Base-by-base conservation (phyloP, 2,797 vertebrate species). In the Eleutherodactylus coqui region DNA sequence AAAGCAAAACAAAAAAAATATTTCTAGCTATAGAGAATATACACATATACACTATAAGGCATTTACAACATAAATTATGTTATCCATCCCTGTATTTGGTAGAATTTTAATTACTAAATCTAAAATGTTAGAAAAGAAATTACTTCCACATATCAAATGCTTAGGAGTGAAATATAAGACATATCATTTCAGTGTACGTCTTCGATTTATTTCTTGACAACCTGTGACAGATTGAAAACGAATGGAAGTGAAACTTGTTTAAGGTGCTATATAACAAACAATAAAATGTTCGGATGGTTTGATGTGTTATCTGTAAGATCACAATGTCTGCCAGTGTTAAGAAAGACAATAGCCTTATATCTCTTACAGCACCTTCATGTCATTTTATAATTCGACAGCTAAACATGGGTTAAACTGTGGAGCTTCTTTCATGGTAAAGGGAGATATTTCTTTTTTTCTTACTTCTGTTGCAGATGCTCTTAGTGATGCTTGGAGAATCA, bases 401-500 rank as follows among this genome's bases (percentile, higher is more conserved):
- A 27, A 19, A 60, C 4, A 32, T 53, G 34, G 34, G 47, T 47
- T 51, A 58, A 75, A 43, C 55, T 38, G 36, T 75, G 27, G 21
- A 45, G n/a, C 19, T 27, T 24, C 5, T 60, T n/a, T 55, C 49
- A 58, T 82, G 49, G 29, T 1, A 69, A 60, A 67, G 41, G 29
- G 24, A 51, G 45, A 55, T 72, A 72, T 24, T 83, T 83, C 8
- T 41, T 75, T 41, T 43, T 62, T 84, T 76, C 55, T n/a, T 47
- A 0, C 27, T 83, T 62, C 53, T 62, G 55, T 36, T 43, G 51
- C n/a, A 62, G 55, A 64, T 45, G 21, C 51, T 83, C 4, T 75
- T 11, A 9, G 38, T 34, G 38, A 75, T 83, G 45, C 24, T 64
- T 73, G 62, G 27, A 41, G 41, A n/a, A 75, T 75, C 53, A 75